Percentiles rank a stretch among this genome's conserved stretches.
phyloP scores from a whole-genome alignment of 2,113 vertebrate genomes.

The Bujurquina vittata region DNA sequence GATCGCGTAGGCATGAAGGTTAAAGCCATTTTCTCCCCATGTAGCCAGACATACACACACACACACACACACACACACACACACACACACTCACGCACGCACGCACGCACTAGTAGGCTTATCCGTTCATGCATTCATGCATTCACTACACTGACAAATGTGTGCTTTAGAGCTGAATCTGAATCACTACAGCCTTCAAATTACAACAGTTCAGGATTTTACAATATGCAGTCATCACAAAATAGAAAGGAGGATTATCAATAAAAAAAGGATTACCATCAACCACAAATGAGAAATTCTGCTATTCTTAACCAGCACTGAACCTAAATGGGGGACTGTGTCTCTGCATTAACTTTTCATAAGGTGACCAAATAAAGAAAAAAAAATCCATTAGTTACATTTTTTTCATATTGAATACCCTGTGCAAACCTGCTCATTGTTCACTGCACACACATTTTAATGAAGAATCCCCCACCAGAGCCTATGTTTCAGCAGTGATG shows the following conservation, averaged over 20 bases:
- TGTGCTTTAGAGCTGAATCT: slow-evolving; percentile 25
- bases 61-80: neutral
- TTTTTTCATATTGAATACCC: slow-evolving; percentile 5
- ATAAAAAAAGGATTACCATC: neutral
- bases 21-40: slow-evolving; percentile 74
- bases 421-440: neutral
- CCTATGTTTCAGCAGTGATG: neutral
- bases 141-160: slow-evolving; percentile 7
- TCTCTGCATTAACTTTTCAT: slow-evolving; percentile 46
- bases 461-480: slow-evolving; percentile 7
- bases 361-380: slow-evolving; percentile 8
- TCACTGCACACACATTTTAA: slow-evolving; percentile 10
- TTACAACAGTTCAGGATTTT: neutral
- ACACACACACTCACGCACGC: neutral
- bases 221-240: neutral
- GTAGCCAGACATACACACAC: slow-evolving; percentile 22
- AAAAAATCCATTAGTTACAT: slow-evolving; percentile 36
- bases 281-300: neutral
- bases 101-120: neutral
- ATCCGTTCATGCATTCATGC: slow-evolving; percentile 30
- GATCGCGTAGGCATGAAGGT: slow-evolving; percentile 79
- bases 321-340: neutral
- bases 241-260: neutral
- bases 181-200: neutral
- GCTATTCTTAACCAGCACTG: neutral